These are phyloP conservation scores for Ailurus styani DNA, from an alignment of 2,113 vertebrate genomes.

Conservation along the genomic window DNA sequence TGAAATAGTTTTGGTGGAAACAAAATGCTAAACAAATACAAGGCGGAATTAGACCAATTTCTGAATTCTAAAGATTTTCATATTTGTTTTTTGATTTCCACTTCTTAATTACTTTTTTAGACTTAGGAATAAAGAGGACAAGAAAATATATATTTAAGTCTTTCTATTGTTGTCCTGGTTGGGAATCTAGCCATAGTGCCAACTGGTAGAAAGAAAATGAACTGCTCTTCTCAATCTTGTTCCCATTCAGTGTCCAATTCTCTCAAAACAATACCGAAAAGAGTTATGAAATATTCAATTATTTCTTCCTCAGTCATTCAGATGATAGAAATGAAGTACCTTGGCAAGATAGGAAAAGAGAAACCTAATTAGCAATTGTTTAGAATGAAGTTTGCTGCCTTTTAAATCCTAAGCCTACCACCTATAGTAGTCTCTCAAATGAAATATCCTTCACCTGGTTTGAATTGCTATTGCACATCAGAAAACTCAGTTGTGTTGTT, in stretches of 20 bases:
- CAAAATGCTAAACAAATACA: neutral
- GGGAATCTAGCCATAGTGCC: neutral
- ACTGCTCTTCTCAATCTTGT: neutral
- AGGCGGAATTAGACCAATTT: neutral
- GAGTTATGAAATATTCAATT: neutral
- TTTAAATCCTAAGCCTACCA: neutral
- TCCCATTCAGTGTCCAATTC: neutral
- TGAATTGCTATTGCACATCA: neutral
- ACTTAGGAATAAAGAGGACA: neutral
- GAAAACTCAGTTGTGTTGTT: neutral
- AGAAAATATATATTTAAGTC: neutral
- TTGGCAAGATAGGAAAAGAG: neutral
- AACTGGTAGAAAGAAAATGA: conserved; percentile 14
- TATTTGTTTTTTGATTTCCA: neutral
- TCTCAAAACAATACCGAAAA: neutral
- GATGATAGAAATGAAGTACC: conserved; percentile 27
- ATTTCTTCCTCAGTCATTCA: neutral
- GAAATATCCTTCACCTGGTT: neutral
- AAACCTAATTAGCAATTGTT: neutral
- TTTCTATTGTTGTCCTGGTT: conserved; percentile 33
- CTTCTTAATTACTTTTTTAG: conserved; percentile 20
- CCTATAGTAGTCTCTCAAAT: neutral
- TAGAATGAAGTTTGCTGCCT: neutral
- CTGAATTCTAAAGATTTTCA: conserved; percentile 41
- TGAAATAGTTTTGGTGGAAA: conserved; percentile 4